A percentile compares a stretch with the other conserved stretches of the same genome.
Evolutionary conservation across 2,797 vertebrate species (phyloP).

Genomic region (Sibirionetta formosa): DNA sequence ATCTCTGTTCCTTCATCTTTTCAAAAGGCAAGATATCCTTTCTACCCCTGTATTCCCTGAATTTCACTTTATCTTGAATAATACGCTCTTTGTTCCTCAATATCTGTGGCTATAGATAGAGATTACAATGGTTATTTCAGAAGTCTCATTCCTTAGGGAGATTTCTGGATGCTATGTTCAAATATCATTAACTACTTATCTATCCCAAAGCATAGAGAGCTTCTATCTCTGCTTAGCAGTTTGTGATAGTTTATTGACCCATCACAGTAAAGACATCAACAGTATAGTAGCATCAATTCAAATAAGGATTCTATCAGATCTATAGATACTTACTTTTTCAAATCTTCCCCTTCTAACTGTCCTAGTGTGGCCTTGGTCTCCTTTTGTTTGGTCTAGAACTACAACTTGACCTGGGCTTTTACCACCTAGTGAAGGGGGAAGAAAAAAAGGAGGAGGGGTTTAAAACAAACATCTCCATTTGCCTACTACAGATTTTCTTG

Average conservation of each 20-base stretch:
- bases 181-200: constrained; percentile 29
- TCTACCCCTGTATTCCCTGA: constrained; percentile 86
- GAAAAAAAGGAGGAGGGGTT: not conserved
- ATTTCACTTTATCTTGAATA: constrained; percentile 86
- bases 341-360: constrained; percentile 91
- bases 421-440: constrained; percentile 78
- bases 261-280: constrained; percentile 23
- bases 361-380: constrained; percentile 86
- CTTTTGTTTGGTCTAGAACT: constrained; percentile 88
- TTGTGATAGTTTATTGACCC: not conserved
- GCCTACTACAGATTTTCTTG: not conserved
- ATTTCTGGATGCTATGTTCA: constrained; percentile 37
- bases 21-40: constrained; percentile 95
- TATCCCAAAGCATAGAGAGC: constrained; percentile 29
- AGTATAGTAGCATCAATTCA: constrained; percentile 7
- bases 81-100: constrained; percentile 89
- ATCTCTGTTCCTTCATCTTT: constrained; percentile 96
- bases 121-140: constrained; percentile 66
- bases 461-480: not conserved
- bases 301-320: not conserved
- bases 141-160: constrained; percentile 64
- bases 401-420: constrained; percentile 93
- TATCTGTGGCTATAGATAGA: constrained; percentile 86
- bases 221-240: constrained; percentile 39
- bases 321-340: constrained; percentile 89